These are phyloP conservation scores for Melinopterus prodromus DNA, from an alignment of 2,888 invertebrate genomes.

Conservation along the genomic window DNA sequence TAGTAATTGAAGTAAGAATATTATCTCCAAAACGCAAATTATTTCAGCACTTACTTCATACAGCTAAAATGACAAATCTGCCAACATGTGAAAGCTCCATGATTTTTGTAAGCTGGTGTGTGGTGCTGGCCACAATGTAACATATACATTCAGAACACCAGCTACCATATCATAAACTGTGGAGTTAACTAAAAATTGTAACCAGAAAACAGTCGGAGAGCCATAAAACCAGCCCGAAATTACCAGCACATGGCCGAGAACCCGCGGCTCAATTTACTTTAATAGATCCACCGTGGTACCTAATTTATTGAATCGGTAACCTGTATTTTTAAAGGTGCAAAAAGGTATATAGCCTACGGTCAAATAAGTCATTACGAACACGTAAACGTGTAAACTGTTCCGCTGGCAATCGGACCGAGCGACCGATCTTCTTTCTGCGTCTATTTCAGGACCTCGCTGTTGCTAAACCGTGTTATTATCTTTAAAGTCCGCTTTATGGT, in stretches of 20 bases:
- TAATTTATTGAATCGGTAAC: conserved; percentile 4
- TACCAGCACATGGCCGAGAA: background rate
- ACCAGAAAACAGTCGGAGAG: background rate
- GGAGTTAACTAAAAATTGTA: background rate
- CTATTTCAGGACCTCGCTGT: background rate
- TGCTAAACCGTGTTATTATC: background rate
- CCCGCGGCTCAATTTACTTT: background rate
- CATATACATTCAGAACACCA: background rate
- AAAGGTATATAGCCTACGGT: conserved; percentile 4
- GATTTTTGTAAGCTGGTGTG: no score
- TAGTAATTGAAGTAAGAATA: no score
- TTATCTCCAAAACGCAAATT: no score
- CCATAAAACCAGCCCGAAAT: background rate
- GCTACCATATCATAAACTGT: background rate
- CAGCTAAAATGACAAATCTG: no score
- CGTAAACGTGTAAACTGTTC: background rate
- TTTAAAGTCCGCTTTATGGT: background rate
- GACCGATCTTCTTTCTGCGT: background rate
- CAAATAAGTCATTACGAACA: background rate
- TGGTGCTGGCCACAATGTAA: background rate
- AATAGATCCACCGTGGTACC: background rate
- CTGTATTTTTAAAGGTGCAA: conserved; percentile 4
- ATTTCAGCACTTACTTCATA: no score
- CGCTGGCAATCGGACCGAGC: background rate
- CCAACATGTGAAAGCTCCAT: no score